These are phyloP conservation scores for Barnardius zonarius DNA, from an alignment of 2,113 vertebrate species.

Conservation along the genomic window DNA sequence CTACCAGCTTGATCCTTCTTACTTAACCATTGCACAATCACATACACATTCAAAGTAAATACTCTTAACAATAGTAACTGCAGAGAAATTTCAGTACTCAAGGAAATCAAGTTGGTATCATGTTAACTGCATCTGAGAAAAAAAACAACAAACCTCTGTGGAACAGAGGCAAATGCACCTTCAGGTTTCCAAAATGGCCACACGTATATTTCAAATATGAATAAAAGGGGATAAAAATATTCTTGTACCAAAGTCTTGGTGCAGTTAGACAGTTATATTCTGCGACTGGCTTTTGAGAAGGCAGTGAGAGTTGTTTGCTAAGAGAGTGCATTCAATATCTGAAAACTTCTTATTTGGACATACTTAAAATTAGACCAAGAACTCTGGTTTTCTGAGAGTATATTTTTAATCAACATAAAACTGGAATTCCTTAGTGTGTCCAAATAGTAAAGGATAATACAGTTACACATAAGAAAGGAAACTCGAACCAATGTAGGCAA, in stretches of 20 bases:
- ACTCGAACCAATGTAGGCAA: neutral
- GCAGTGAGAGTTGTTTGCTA: neutral
- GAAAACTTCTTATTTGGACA: neutral
- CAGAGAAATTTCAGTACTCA: neutral
- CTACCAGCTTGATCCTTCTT: neutral
- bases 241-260: neutral
- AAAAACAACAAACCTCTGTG: neutral
- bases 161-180: neutral
- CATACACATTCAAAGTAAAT: neutral
- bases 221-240: neutral
- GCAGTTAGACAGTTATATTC: neutral
- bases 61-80: neutral
- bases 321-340: neutral
- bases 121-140: neutral
- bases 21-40: neutral
- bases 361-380: neutral
- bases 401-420: neutral
- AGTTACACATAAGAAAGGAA: neutral
- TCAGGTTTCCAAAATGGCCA: neutral
- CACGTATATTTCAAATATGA: neutral
- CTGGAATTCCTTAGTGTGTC: neutral
- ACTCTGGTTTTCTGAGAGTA: neutral
- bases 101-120: neutral
- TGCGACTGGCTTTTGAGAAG: neutral
- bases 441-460: neutral